These are phyloP conservation scores for Scleropages formosus DNA, from an alignment of 2,797 vertebrate genomes.

Conservation along the genomic window DNA sequence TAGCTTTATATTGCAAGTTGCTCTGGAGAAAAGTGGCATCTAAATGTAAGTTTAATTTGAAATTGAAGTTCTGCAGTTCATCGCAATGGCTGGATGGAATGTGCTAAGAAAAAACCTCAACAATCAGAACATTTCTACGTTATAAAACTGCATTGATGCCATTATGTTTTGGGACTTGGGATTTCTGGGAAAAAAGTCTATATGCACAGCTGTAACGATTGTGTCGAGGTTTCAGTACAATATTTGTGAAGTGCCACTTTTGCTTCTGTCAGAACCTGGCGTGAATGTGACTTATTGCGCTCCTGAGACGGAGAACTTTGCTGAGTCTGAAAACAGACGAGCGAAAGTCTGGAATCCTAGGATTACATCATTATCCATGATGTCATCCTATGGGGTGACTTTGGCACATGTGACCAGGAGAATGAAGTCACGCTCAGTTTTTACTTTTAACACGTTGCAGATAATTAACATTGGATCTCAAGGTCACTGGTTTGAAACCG, in stretches of 20 bases:
- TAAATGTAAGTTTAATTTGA: too few relatives aligned
- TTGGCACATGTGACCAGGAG: conserved; percentile 43
- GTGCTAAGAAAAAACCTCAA: too few relatives aligned
- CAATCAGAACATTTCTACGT: neutral
- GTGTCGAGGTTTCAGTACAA: neutral
- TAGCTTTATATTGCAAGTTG: too few relatives aligned
- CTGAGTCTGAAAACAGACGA: conserved; percentile 42
- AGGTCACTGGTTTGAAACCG: neutral
- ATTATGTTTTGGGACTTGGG: too few relatives aligned
- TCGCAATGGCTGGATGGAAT: too few relatives aligned
- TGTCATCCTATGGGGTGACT: conserved; percentile 54
- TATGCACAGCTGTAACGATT: neutral
- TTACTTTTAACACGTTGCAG: conserved; percentile 36
- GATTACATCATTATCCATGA: conserved; percentile 54
- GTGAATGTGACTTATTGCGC: conserved; percentile 1
- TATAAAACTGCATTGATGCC: neutral
- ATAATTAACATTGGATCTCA: conserved; percentile 33
- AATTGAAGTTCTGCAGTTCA: too few relatives aligned
- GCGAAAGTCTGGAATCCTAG: conserved; percentile 39
- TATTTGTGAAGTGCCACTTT: neutral
- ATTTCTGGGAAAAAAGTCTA: too few relatives aligned
- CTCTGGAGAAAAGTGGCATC: too few relatives aligned
- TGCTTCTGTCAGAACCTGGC: conserved; percentile 5
- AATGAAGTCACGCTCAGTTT: conserved; percentile 44
- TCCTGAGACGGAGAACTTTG: conserved; percentile 33